These are phyloP conservation scores for Rutpela maculata DNA, from an alignment of 2,888 invertebrate genomes.

Conservation along the genomic window DNA sequence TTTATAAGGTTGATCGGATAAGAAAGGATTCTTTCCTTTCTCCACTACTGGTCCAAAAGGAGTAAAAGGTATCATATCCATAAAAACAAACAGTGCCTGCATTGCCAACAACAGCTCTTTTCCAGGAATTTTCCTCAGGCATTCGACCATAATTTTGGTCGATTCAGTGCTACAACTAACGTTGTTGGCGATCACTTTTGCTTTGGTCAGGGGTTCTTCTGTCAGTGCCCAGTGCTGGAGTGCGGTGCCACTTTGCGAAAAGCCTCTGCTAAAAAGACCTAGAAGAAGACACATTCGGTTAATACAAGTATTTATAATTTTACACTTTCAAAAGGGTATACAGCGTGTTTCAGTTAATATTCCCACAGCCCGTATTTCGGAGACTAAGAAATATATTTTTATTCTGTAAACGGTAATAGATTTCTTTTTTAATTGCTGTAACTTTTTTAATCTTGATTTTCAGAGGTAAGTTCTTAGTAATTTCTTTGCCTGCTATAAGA, in stretches of 20 bases:
- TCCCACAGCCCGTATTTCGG: no score
- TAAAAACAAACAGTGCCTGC: constrained; percentile 76
- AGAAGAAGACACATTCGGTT: not conserved
- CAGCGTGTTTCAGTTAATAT: no score
- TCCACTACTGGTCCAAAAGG: constrained; percentile 68
- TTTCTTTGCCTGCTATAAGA: no score
- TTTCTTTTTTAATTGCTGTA: no score
- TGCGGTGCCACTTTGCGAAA: constrained; percentile 83
- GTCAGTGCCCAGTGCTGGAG: constrained; percentile 77
- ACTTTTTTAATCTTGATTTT: no score
- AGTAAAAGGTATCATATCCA: constrained; percentile 73
- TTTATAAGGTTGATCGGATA: constrained; percentile 79
- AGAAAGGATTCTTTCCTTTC: constrained; percentile 77
- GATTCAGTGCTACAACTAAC: constrained; percentile 79
- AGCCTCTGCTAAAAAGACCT: constrained; percentile 78
- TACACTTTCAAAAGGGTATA: no score
- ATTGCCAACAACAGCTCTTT: constrained; percentile 76
- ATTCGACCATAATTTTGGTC: constrained; percentile 78
- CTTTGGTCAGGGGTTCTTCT: constrained; percentile 77
- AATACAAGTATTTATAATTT: not conserved
- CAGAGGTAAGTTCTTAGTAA: no score
- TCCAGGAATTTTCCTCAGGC: constrained; percentile 78
- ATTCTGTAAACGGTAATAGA: no score
- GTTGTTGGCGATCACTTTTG: constrained; percentile 77
- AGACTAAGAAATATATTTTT: no score